phyloP scores from a whole-genome alignment of 2,113 vertebrate genomes.

The Mustela nigripes region DNA sequence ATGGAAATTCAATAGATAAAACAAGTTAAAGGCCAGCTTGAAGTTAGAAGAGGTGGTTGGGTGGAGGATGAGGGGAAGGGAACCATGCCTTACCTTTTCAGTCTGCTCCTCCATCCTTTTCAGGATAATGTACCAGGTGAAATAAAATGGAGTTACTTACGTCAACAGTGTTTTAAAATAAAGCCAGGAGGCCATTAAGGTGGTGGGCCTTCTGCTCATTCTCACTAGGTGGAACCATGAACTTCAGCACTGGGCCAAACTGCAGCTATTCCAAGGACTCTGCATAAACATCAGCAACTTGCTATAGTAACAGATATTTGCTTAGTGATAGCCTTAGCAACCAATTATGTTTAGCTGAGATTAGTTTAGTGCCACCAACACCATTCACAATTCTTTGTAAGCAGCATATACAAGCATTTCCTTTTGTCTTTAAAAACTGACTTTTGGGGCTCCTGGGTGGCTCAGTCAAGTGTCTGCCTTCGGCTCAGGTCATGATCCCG shows the following conservation, averaged over 20 bases:
- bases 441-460: too few relatives aligned
- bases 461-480: too few relatives aligned
- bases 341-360: neutral
- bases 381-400: neutral
- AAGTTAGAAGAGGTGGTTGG: neutral
- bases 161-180: neutral
- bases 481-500: too few relatives aligned
- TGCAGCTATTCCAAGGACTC: neutral
- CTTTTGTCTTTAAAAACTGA: neutral
- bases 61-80: neutral
- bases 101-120: neutral
- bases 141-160: neutral
- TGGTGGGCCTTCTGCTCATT: neutral
- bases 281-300: neutral
- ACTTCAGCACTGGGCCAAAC: neutral
- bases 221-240: neutral
- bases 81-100: neutral
- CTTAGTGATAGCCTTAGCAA: neutral
- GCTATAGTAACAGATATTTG: neutral
- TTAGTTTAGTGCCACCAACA: neutral
- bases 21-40: neutral
- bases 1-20: constrained; percentile 38
- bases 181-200: neutral
- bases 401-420: neutral
- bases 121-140: neutral